Conservation (phyloP, 2,888 invertebrate species). For the Cactoblastis cactorum region DNA sequence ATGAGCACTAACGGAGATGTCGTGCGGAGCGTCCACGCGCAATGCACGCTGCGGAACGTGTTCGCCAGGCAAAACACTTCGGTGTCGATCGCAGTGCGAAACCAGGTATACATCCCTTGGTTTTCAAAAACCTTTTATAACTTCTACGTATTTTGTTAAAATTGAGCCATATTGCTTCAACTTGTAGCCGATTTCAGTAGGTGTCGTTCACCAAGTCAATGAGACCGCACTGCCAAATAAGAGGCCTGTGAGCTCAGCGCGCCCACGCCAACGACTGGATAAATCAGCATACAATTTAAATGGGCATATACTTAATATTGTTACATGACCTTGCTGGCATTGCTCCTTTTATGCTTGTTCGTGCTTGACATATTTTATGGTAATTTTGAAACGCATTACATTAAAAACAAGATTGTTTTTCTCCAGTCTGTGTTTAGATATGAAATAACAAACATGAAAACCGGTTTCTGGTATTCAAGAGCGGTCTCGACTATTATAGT, state of each 20-base stretch:
- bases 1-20: slow-evolving; percentile 19
- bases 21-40: slow-evolving; percentile 22
- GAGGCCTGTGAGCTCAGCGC: slow-evolving; percentile 25
- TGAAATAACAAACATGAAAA: not conserved
- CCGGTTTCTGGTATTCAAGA: too few relatives aligned
- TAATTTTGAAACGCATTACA: not conserved
- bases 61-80: slow-evolving; percentile 17
- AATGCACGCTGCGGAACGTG: slow-evolving; percentile 41
- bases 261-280: slow-evolving; percentile 27
- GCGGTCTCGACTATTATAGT: too few relatives aligned
- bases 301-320: slow-evolving; percentile 24
- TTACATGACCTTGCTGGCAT: slow-evolving; percentile 18
- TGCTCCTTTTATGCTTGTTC: not conserved
- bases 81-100: not conserved
- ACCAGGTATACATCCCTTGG: not conserved
- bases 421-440: not conserved
- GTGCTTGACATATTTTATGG: not conserved
- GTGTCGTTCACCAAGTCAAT: slow-evolving; percentile 6
- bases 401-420: not conserved
- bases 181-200: not conserved
- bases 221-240: slow-evolving; percentile 16
- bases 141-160: not conserved
- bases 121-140: not conserved
- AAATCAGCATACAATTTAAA: slow-evolving; percentile 25
- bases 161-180: not conserved